Evolutionary conservation across 2,113 vertebrate genomes (phyloP), one percentile per base, ranked within the genome.

Genomic region (Mormyrus iriodes): DNA sequence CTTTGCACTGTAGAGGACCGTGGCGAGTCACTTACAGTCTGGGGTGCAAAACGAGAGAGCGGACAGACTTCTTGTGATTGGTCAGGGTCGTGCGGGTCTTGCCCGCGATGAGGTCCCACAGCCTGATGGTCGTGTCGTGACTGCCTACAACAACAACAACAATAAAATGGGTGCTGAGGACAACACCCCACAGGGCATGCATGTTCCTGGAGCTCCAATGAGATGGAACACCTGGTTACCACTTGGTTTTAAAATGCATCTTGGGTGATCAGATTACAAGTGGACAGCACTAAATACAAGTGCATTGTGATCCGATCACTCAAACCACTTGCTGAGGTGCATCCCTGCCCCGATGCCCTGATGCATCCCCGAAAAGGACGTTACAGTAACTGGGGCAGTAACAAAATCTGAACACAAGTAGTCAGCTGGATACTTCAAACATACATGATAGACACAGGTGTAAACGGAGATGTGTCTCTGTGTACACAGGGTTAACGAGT

Each of bases 71-170:
- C 95, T 99, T 99, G 93, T 99, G 98, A 93, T 99, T 99, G 73
- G 98, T 99, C 92, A 99, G 94, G 8, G 98, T 99, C 21, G 98
- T 97, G 94, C 98, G 96, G n/a, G 98, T 99, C 95, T 99, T 99
- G 85, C 98, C 98, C 86, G 97, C 98, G 24, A 99, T 97, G 92
- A 99, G 94, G 92, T 99, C 98, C 98, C 98, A 99, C 19, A 99
- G 95, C 88, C 98, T 95, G 95, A 99, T 99, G 89, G 98, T 99
- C 3, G 98, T 98, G 90, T 99, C 98, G 21, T 99, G 98, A 93
- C 98, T 99, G 90, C 98, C 98, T 99, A 87, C 17, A 91, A 92
- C 15, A 31, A 42, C n/a, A 27, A 61, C 44, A n/a, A 44, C 2
- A 5, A 61, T n/a, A 87, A 87, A 42, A 61, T 4, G 7, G 44